These are phyloP conservation scores for Calypte anna DNA, from an alignment of 2,113 vertebrate species.

Conservation along the genomic window DNA sequence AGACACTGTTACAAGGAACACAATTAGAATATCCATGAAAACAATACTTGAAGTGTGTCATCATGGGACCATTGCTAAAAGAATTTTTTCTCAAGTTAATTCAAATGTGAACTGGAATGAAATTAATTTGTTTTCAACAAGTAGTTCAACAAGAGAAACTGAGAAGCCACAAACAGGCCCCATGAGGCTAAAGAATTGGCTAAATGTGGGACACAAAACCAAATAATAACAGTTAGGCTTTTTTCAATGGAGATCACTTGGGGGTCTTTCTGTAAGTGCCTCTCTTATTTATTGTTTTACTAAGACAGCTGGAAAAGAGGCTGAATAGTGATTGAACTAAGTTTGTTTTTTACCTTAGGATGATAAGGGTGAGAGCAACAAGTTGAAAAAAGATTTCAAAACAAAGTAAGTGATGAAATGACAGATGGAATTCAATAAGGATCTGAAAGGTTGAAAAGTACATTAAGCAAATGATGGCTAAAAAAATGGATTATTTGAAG, in stretches of 20 bases:
- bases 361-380: not conserved
- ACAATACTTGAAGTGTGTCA: not conserved
- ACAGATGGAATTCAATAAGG: not conserved
- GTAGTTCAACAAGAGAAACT: not conserved
- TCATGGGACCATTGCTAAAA: not conserved
- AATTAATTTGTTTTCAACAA: not conserved
- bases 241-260: not conserved
- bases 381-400: not conserved
- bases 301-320: not conserved
- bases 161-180: not conserved
- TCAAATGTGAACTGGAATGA: not conserved
- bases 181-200: not conserved
- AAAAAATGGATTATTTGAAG: not conserved
- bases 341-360: not conserved
- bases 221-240: not conserved
- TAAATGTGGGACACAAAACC: not conserved
- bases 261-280: not conserved
- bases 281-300: not conserved
- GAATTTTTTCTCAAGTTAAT: not conserved
- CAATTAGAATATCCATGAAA: not conserved
- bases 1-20: not conserved
- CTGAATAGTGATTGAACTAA: not conserved
- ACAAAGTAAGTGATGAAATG: not conserved
- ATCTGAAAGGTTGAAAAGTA: not conserved
- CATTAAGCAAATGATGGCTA: not conserved